Percentiles rank a stretch among this genome's conserved stretches.
phyloP scores from a whole-genome alignment of 2,888 invertebrate species.

The Chloromyia formosa region DNA sequence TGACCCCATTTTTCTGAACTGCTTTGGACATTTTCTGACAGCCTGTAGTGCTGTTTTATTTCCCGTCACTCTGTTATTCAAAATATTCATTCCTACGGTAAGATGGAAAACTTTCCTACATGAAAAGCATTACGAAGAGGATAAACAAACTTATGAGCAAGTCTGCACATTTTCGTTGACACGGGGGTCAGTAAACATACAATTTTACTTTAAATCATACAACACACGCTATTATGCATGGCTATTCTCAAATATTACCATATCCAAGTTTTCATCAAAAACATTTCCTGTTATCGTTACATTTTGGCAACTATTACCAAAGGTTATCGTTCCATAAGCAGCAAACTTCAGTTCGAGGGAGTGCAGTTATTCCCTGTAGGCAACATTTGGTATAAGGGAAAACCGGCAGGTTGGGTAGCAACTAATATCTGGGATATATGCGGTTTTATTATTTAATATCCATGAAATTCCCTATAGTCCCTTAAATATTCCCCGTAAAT shows the following conservation, averaged over 20 bases:
- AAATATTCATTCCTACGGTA: too few species aligned
- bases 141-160: too few species aligned
- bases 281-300: not conserved
- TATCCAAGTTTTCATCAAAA: not conserved
- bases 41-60: too few species aligned
- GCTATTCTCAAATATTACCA: not conserved
- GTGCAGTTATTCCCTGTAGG: not conserved
- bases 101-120: too few species aligned
- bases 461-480: constrained; percentile 18
- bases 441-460: constrained; percentile 27
- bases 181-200: too few species aligned
- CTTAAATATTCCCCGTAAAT: constrained; percentile 24
- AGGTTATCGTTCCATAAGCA: not conserved
- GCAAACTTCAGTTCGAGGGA: not conserved
- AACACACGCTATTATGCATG: too few species aligned
- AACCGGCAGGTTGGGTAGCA: not conserved
- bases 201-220: too few species aligned
- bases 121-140: too few species aligned
- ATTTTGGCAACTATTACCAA: not conserved
- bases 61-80: too few species aligned
- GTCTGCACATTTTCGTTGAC: too few species aligned
- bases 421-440: not conserved
- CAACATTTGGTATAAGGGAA: not conserved
- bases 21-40: too few species aligned
- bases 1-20: too few species aligned